Evolutionary conservation across 1,140 invertebrate genomes (phyloP).

Genomic region (Ctenoplectra terminalis): DNA sequence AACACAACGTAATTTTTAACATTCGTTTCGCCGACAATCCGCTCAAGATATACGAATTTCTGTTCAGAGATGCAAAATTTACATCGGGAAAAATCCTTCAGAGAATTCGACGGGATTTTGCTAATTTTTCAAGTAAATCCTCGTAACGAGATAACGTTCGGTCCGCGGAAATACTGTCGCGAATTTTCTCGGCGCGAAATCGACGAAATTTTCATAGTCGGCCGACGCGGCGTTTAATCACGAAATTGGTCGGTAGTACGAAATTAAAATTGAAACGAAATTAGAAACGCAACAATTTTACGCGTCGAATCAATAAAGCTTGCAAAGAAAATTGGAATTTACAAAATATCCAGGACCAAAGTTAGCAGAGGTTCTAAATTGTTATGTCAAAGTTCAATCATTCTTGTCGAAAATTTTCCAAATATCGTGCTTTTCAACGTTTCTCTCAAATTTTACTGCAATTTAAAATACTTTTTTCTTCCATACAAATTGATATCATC

Average conservation of each 20-base stretch:
- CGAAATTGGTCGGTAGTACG: not conserved
- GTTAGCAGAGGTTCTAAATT: not conserved
- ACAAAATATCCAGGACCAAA: not conserved
- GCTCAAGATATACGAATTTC: too few species aligned
- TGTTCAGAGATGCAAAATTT: too few species aligned
- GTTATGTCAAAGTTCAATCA: not conserved
- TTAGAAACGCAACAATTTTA: not conserved
- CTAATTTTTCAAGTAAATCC: not conserved
- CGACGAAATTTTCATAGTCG: not conserved
- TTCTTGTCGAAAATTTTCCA: not conserved
- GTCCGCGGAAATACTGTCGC: not conserved
- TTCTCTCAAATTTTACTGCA: too few species aligned
- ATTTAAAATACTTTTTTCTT: too few species aligned
- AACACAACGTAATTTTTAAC: too few species aligned
- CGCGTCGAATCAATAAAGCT: not conserved
- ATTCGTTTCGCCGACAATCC: too few species aligned
- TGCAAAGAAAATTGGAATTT: not conserved
- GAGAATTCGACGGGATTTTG: not conserved
- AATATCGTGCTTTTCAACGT: too few species aligned
- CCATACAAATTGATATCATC: too few species aligned
- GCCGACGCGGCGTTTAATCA: not conserved
- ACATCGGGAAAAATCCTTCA: too few species aligned
- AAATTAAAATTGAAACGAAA: not conserved
- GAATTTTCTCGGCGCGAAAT: not conserved
- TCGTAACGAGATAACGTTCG: not conserved